Evolutionary conservation across 2,888 invertebrate genomes (phyloP).

Genomic region (Crepidodera aurea): DNA sequence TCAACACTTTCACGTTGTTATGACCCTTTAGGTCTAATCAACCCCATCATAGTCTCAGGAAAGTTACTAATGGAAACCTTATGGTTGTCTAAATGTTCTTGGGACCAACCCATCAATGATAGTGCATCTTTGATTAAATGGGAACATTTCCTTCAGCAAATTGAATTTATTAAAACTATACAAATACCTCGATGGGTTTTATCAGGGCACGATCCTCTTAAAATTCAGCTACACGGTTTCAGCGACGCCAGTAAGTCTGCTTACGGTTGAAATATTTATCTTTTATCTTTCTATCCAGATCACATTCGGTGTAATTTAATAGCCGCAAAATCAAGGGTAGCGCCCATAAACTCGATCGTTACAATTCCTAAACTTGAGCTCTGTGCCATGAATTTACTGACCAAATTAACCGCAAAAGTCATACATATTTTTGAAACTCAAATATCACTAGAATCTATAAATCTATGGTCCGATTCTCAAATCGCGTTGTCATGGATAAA

Average conservation of each 20-base stretch:
- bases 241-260: slow-evolving; percentile 2
- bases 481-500: slow-evolving; percentile 4
- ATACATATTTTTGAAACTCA: not conserved
- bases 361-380: slow-evolving; percentile 33
- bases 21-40: not conserved
- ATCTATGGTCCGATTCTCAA: slow-evolving; percentile 8
- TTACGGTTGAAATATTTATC: slow-evolving; percentile 9
- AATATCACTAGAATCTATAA: not conserved
- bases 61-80: not conserved
- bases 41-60: not conserved
- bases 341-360: slow-evolving; percentile 28
- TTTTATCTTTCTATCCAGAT: not conserved
- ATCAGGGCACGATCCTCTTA: not conserved
- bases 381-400: slow-evolving; percentile 21
- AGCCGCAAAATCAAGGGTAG: slow-evolving; percentile 34
- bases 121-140: not conserved
- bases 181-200: not conserved
- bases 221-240: slow-evolving; percentile 14
- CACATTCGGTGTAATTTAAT: slow-evolving; percentile 8
- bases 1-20: not conserved
- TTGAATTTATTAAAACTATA: not conserved
- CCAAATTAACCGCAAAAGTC: not conserved
- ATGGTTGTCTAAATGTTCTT: not conserved
- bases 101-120: not conserved
- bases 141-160: not conserved